Percentiles rank a stretch among this genome's conserved stretches.
Conservation (phyloP, 1,140 invertebrate genomes). For the Bombus superbus region DNA sequence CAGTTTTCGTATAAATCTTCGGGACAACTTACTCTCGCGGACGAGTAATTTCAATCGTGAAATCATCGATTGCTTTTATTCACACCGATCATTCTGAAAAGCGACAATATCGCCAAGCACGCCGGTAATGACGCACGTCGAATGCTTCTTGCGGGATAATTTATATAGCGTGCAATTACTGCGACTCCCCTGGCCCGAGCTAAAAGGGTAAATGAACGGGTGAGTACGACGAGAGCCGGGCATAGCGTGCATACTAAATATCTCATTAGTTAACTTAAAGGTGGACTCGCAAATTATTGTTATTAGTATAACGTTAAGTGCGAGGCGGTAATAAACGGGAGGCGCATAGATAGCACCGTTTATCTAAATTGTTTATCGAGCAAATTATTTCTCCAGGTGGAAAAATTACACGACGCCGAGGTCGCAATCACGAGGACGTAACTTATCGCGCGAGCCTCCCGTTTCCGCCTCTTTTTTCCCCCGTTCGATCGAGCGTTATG, state of each 20-base stretch:
- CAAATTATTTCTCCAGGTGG: constrained; percentile 12
- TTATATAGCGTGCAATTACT: constrained; percentile 37
- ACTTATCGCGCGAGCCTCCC: background rate
- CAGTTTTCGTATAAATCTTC: constrained; percentile 3
- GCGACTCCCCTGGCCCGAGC: background rate
- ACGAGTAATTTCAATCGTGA: constrained; percentile 9
- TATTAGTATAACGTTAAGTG: constrained; percentile 35
- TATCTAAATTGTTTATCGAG: constrained; percentile 35
- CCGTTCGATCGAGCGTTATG: background rate
- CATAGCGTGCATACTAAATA: constrained; percentile 42
- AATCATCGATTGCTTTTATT: constrained; percentile 10
- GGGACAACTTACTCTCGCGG: background rate
- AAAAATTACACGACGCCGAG: background rate
- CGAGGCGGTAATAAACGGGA: background rate
- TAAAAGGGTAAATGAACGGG: constrained; percentile 35
- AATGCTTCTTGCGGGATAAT: constrained; percentile 23
- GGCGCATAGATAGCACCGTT: background rate
- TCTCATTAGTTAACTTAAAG: constrained; percentile 45
- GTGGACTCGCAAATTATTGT: constrained; percentile 36
- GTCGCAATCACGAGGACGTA: background rate
- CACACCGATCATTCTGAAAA: background rate
- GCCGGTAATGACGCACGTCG: constrained; percentile 8
- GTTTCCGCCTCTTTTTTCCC: background rate
- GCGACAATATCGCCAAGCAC: constrained; percentile 16
- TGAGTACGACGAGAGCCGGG: background rate